Conservation (phyloP, 1,140 invertebrate genomes). For the Apis dorsata region DNA sequence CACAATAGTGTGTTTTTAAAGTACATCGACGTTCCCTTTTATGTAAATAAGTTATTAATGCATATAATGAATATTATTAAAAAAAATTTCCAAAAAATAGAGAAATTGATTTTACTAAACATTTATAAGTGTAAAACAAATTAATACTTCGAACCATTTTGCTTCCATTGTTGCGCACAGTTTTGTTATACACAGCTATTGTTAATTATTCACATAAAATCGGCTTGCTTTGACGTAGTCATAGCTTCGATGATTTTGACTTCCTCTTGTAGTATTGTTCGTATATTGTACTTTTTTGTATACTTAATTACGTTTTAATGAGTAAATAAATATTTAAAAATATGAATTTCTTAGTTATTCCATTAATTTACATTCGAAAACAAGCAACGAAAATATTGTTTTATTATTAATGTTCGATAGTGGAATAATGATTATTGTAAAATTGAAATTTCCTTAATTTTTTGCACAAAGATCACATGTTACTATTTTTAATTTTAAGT, state of each 20-base stretch:
- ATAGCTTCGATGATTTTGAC: constrained; percentile 26
- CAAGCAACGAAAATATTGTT: background rate
- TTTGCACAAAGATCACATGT: too few species aligned
- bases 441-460: background rate
- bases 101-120: background rate
- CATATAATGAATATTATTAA: background rate
- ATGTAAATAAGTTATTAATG: constrained; percentile 37
- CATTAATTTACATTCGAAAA: background rate
- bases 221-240: background rate
- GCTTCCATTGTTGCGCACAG: constrained; percentile 32
- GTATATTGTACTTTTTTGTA: constrained; percentile 47
- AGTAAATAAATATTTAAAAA: constrained; percentile 37
- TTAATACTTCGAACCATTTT: background rate
- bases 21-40: background rate
- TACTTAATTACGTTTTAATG: constrained; percentile 24
- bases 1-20: background rate
- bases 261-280: constrained; percentile 44
- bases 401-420: background rate
- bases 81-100: background rate
- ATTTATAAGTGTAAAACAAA: background rate
- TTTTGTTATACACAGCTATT: constrained; percentile 7
- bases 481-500: background rate
- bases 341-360: background rate
- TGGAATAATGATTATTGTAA: background rate
- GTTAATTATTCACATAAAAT: constrained; percentile 35